phyloP scores from a whole-genome alignment of 1,140 invertebrate genomes.

The Drosophila melanogaster region Release_6_plus_ISO1_MT NT_037436.4:9940001-9940500 shows the following conservation, averaged over 20 bases:
- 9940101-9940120: conserved; percentile 46
- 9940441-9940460: conserved; percentile 25
- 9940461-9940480: background rate
- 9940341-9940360: background rate
- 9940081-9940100: conserved; percentile 57
- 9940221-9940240: conserved; percentile 23
- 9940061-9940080: conserved; percentile 80
- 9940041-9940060: conserved; percentile 78
- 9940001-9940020: conserved; percentile 45
- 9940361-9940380: conserved; percentile 63
- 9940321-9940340: background rate
- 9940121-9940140: conserved; percentile 73
- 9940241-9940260: background rate
- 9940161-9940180: conserved; percentile 22
- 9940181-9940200: conserved; percentile 3
- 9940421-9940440: conserved; percentile 21
- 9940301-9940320: conserved; percentile 36
- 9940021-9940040: conserved; percentile 69
- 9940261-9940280: background rate
- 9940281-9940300: conserved; percentile 35
- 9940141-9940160: conserved; percentile 72
- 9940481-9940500: conserved; percentile 22
- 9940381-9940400: conserved; percentile 30
- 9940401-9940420: conserved; percentile 11
- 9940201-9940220: background rate